Conservation (phyloP, 2,797 vertebrate genomes). For the Emys orbicularis region DNA sequence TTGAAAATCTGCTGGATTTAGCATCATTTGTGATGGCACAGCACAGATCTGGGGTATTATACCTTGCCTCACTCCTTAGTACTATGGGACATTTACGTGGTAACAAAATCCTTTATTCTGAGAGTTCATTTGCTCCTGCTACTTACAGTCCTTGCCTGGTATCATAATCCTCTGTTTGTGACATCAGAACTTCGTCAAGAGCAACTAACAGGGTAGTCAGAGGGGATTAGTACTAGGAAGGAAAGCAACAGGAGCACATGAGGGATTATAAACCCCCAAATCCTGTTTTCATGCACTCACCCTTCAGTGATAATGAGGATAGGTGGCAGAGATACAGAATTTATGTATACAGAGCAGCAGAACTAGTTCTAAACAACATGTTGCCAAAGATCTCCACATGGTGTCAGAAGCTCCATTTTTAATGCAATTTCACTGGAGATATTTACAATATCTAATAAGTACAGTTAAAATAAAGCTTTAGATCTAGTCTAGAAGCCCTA, state of each 20-base stretch:
- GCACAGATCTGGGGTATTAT: background rate
- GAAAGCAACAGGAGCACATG: conserved; percentile 23
- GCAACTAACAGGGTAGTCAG: conserved; percentile 53
- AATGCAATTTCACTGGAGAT: conserved; percentile 28
- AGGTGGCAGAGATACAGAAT: background rate
- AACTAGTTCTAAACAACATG: conserved; percentile 8
- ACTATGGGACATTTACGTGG: conserved; percentile 4
- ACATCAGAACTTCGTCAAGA: conserved; percentile 53
- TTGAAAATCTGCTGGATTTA: background rate
- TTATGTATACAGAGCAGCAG: conserved; percentile 2
- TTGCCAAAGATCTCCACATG: conserved; percentile 28
- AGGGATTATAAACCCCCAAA: conserved; percentile 44
- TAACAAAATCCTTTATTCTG: conserved; percentile 40
- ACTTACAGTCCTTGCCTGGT: conserved; percentile 4
- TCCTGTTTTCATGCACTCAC: conserved; percentile 10
- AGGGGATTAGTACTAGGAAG: conserved; percentile 53
- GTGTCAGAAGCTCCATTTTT: conserved; percentile 40
- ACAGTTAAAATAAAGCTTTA: conserved; percentile 43
- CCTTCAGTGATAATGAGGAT: conserved; percentile 40
- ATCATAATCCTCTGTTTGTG: conserved; percentile 51
- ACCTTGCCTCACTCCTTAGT: background rate
- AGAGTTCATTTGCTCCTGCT: conserved; percentile 35
- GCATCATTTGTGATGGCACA: background rate
- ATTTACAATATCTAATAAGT: background rate
- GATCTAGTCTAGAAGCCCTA: background rate